phyloP scores from a whole-genome alignment of 2,888 invertebrate species.

The Charanyca ferruginea region DNA sequence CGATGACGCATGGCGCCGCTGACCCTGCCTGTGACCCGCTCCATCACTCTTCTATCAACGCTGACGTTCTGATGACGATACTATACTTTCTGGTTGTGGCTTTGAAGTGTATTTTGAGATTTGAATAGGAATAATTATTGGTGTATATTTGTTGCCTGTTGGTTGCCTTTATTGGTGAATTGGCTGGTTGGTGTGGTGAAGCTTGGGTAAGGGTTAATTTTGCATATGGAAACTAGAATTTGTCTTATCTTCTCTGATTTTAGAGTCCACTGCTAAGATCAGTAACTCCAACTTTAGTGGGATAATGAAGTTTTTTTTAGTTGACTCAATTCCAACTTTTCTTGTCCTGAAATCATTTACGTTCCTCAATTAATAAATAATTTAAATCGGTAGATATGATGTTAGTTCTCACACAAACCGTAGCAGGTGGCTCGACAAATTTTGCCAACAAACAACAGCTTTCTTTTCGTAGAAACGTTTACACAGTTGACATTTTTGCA shows the following conservation, averaged over 20 bases:
- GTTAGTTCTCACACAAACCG: conserved; percentile 55
- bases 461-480: conserved; percentile 86
- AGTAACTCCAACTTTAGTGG: too few relatives aligned
- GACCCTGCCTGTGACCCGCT: conserved; percentile 85
- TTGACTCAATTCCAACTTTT: neutral
- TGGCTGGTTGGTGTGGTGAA: too few relatives aligned
- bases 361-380: neutral
- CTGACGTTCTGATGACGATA: conserved; percentile 61
- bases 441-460: conserved; percentile 75
- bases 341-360: neutral
- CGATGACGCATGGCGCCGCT: conserved; percentile 88
- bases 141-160: too few relatives aligned
- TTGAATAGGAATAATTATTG: conserved; percentile 15
- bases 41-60: conserved; percentile 87
- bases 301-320: too few relatives aligned
- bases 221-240: too few relatives aligned
- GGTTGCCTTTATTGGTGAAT: too few relatives aligned
- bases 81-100: conserved; percentile 30
- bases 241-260: neutral
- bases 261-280: too few relatives aligned
- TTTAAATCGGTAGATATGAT: conserved; percentile 48
- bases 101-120: conserved; percentile 49
- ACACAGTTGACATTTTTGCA: conserved; percentile 77
- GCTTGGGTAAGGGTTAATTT: too few relatives aligned
- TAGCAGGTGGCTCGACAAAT: conserved; percentile 81